Conservation (phyloP, 2,113 vertebrate genomes). For the Cephalopterus ornatus region DNA sequence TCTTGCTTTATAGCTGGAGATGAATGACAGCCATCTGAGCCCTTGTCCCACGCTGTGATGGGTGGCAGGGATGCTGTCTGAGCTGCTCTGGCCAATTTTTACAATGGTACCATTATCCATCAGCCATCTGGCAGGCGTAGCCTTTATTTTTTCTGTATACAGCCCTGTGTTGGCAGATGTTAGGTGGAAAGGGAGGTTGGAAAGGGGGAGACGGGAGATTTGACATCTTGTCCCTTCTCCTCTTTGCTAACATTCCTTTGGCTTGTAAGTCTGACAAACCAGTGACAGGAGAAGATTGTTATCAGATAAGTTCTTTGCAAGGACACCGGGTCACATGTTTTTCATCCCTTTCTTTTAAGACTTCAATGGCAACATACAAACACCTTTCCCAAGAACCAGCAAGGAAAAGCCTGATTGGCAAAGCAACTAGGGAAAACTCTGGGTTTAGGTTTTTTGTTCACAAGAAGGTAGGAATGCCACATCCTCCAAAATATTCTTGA, state of each 20-base stretch:
- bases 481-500: not conserved
- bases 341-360: not conserved
- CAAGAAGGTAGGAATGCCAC: not conserved
- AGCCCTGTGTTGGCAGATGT: constrained; percentile 41
- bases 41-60: constrained; percentile 2
- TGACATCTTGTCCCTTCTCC: constrained; percentile 34
- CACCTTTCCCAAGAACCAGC: not conserved
- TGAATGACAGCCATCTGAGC: constrained; percentile 15
- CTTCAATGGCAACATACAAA: not conserved
- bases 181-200: constrained; percentile 20
- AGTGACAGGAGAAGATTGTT: not conserved
- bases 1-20: not conserved
- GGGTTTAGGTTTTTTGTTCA: not conserved
- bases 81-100: constrained; percentile 30
- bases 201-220: not conserved
- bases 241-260: constrained; percentile 57
- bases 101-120: constrained; percentile 45
- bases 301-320: constrained; percentile 19
- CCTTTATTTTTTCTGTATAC: constrained; percentile 8
- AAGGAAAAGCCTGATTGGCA: not conserved
- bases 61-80: constrained; percentile 41
- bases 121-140: constrained; percentile 52
- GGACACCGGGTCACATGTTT: not conserved
- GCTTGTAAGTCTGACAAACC: constrained; percentile 35
- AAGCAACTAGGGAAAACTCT: not conserved